Evolutionary conservation across 2,113 vertebrate genomes (phyloP).

Genomic region (Lates calcarifer): DNA sequence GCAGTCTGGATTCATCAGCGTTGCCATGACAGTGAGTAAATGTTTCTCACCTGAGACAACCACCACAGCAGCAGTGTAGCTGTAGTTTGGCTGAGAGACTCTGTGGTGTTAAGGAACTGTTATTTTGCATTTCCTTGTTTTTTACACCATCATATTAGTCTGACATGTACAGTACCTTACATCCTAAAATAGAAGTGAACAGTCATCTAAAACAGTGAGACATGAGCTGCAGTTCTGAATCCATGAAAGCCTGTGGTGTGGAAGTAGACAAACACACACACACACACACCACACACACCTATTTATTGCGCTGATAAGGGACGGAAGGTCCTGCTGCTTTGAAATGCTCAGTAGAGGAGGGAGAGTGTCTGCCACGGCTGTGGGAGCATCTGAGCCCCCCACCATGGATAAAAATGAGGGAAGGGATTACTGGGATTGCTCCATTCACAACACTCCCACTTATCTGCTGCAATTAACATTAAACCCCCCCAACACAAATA

Average conservation of each 20-base stretch:
- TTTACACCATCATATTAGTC: conserved; percentile 13
- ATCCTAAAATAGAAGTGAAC: conserved; percentile 66
- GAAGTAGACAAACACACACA: conserved; percentile 31
- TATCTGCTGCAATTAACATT: conserved; percentile 58
- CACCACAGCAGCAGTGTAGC: neutral
- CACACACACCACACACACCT: conserved; percentile 7
- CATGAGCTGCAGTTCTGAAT: conserved; percentile 47
- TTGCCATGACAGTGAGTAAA: conserved; percentile 10
- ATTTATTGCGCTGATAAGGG: conserved; percentile 60
- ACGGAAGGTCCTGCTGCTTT: conserved; percentile 58
- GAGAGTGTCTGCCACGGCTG: conserved; percentile 44
- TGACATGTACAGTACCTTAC: neutral
- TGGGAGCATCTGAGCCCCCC: conserved; percentile 48
- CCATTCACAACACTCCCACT: conserved; percentile 27
- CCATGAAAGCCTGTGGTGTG: conserved; percentile 41
- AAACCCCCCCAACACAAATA: conserved; percentile 45
- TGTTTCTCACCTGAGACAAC: conserved; percentile 19
- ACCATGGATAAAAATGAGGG: conserved; percentile 58
- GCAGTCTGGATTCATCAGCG: neutral
- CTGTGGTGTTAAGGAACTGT: neutral
- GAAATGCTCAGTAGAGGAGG: conserved; percentile 60
- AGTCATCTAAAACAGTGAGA: conserved; percentile 33
- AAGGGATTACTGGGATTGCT: conserved; percentile 58
- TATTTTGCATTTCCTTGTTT: neutral
- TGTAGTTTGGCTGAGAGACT: neutral